Base-by-base conservation (phyloP, 2,888 invertebrate species). In the Halictus ligatus region DNA sequence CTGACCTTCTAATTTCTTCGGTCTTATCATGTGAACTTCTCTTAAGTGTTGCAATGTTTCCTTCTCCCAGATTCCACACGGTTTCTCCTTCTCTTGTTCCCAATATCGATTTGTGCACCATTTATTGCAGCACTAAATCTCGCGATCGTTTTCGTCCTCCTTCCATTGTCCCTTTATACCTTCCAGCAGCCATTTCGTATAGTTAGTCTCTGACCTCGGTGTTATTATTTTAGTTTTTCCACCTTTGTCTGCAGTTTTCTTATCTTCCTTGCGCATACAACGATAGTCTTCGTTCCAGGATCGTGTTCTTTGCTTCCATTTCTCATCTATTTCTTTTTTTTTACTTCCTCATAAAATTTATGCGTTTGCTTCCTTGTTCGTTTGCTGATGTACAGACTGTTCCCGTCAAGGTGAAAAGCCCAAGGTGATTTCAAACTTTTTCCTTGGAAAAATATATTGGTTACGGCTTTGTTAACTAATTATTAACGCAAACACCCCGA, bases 111-210 rank as follows among this genome's bases (percentile, higher is more conserved):
- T 60, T 25, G 3, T 60, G 12, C 58, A 4, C n/a, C 58, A 25
- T 60, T 58, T 58, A 58, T n/a, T 60, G 58, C 58, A n/a, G 58
- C n/a, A 25, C 25, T n/a, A 60, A 60, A 60, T 60, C 25, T 60
- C 58, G 10, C 58, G 10, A 60, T 60, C 25, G 5, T 60, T 60
- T 25, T 25, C 25, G n/a, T 2, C n/a, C n/a, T 60, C 25, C 58
- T 60, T 10, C 1, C 25, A n/a, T 60, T 12, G 58, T 25, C n/a
- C 2, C n/a, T n/a, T 60, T 60, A 60, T 60, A 18, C 58, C 25
- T 8, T 25, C n/a, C n/a, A 4, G 58, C n/a, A 58, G n/a, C 58
- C n/a, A n/a, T 58, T 58, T 58, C 58, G n/a, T 12, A 58, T 12
- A 58, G n/a, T 58, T 58, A n/a, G n/a, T 58, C 58, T n/a, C 58